Percentiles rank a stretch among this genome's conserved stretches.
phyloP scores from a whole-genome alignment of 1,140 invertebrate genomes.

The Dinothrombium tinctorium region DNA sequence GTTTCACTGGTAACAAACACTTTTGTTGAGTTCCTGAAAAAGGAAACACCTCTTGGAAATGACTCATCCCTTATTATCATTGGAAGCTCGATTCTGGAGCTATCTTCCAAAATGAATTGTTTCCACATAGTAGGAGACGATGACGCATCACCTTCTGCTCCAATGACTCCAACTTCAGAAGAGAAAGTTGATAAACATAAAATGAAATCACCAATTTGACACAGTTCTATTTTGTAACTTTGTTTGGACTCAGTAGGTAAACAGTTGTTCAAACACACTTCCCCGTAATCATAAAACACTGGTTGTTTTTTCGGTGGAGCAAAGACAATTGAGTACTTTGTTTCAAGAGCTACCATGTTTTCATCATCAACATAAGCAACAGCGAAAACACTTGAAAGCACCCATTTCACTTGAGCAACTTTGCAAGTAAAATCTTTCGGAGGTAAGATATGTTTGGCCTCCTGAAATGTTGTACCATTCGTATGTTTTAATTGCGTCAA shows the following conservation, averaged over 20 bases:
- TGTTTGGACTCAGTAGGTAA: background rate
- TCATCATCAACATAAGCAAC: background rate
- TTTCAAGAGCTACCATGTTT: background rate
- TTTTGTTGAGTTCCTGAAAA: background rate
- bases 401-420: slow-evolving; percentile 5
- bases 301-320: slow-evolving; percentile 4
- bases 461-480: slow-evolving; percentile 5
- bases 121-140: slow-evolving; percentile 30
- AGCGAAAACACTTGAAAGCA: slow-evolving; percentile 3
- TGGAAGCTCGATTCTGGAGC: slow-evolving; percentile 43
- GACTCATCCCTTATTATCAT: slow-evolving; percentile 38
- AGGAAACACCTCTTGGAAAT: slow-evolving; percentile 38
- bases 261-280: slow-evolving; percentile 3
- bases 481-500: slow-evolving; percentile 59
- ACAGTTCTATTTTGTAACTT: background rate
- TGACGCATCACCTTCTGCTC: slow-evolving; percentile 22
- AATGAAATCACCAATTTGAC: slow-evolving; percentile 6
- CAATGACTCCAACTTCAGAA: slow-evolving; percentile 17
- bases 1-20: slow-evolving; percentile 1
- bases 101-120: slow-evolving; percentile 46
- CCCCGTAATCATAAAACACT: slow-evolving; percentile 4
- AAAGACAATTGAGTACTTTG: background rate
- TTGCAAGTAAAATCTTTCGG: background rate
- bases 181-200: slow-evolving; percentile 4
- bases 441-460: slow-evolving; percentile 2